Conservation (phyloP, 1,140 invertebrate genomes). For the Littorina saxatilis region DNA sequence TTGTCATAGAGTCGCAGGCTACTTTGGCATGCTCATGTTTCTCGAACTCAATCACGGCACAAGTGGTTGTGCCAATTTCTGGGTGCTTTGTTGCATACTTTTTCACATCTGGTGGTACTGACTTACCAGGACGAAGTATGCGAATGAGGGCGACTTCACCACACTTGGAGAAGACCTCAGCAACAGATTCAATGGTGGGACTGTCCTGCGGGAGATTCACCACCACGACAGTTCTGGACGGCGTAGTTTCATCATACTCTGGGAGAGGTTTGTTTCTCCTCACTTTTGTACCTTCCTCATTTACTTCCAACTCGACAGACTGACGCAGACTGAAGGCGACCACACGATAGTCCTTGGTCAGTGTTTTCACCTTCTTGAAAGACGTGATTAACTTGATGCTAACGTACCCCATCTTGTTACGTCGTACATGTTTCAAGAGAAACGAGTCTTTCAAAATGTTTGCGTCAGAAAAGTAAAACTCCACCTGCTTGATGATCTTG, state of each 20-base stretch:
- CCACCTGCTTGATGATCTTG: constrained; percentile 72
- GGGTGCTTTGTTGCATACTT: constrained; percentile 93
- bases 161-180: constrained; percentile 89
- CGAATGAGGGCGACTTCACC: constrained; percentile 92
- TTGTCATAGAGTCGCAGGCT: constrained; percentile 80
- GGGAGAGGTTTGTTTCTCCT: constrained; percentile 89
- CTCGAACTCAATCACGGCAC: constrained; percentile 93
- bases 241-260: constrained; percentile 91
- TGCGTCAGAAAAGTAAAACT: constrained; percentile 94
- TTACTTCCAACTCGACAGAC: constrained; percentile 91
- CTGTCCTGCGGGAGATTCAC: constrained; percentile 89
- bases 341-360: constrained; percentile 94
- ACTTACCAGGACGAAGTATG: constrained; percentile 89
- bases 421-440: constrained; percentile 92
- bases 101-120: constrained; percentile 90
- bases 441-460: constrained; percentile 97
- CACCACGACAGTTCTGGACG: constrained; percentile 92
- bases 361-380: constrained; percentile 83
- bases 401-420: constrained; percentile 96
- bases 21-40: constrained; percentile 88
- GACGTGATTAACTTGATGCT: constrained; percentile 95
- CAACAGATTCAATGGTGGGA: constrained; percentile 90
- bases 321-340: constrained; percentile 87
- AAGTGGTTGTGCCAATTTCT: constrained; percentile 87
- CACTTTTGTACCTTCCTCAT: constrained; percentile 93